Evolutionary conservation across 2,113 vertebrate species (phyloP).

Genomic region (Bos taurus): ARS-UCD2.0 NC_037345.1:11102501-11103000

Average conservation of each 20-base stretch:
- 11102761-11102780: not conserved
- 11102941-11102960: fast-evolving
- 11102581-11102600: not conserved
- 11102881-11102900: not conserved
- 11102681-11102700: not conserved
- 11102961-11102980: fast-evolving
- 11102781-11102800: not conserved
- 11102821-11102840: not conserved
- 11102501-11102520: not conserved
- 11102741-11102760: not conserved
- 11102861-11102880: not conserved
- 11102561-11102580: not conserved
- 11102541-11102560: not conserved
- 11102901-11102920: not conserved
- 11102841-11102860: fast-evolving
- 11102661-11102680: not conserved
- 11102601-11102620: not conserved
- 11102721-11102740: not conserved
- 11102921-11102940: fast-evolving
- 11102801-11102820: fast-evolving
- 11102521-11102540: not conserved
- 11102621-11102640: not conserved
- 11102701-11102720: not conserved
- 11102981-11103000: fast-evolving
- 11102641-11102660: not conserved